Base-by-base conservation (phyloP, 1,140 invertebrate species). In the Stenopsyche tienmushanensis region DNA sequence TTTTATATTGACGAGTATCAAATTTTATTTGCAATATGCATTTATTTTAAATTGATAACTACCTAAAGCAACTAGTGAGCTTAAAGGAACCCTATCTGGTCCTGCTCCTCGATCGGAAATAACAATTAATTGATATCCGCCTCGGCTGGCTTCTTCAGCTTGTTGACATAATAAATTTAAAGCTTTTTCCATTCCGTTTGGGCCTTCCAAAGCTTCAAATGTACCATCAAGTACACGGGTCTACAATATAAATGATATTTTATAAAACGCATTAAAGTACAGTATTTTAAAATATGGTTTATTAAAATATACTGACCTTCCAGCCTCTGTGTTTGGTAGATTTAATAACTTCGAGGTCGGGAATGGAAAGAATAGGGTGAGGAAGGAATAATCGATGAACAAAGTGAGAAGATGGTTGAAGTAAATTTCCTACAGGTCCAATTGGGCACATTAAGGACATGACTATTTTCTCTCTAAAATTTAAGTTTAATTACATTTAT, bases 381-480 rank as follows among this genome's bases (percentile, higher is more conserved):
- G 90, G 86, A 47, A 99, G 80, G 83, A 97, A 97, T 71, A 99
- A 80, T 23, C 97, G 86, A 75, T 94, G 91, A 45, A 97, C 95
- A 80, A 98, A 96, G 68, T 90, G 80, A 0, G 90, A 84, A 73
- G 87, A 90, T 2, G 97, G 95, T 72, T 97, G 87, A 62, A 99
- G 81, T 62, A 99, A 92, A 79, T 99, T 99, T 0, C 89, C 89
- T 74, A 97, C 95, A 0, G 97, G 97, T 1, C 92, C 92, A 72
- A 94, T 89, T 0, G 92, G 92, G 73, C 91, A 93, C 64, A 94
- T 87, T 74, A 99, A 80, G 0, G 96, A 98, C 96, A 99, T 99
- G 52, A 99, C 96, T 67, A 99, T 93, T 77, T 94, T 95, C 80
- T 99, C 97, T 72, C 97, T 88, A 64, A 21, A 70, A 60, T 49